phyloP scores from a whole-genome alignment of 2,888 invertebrate genomes.

The Venustoraphidia nigricollis region DNA sequence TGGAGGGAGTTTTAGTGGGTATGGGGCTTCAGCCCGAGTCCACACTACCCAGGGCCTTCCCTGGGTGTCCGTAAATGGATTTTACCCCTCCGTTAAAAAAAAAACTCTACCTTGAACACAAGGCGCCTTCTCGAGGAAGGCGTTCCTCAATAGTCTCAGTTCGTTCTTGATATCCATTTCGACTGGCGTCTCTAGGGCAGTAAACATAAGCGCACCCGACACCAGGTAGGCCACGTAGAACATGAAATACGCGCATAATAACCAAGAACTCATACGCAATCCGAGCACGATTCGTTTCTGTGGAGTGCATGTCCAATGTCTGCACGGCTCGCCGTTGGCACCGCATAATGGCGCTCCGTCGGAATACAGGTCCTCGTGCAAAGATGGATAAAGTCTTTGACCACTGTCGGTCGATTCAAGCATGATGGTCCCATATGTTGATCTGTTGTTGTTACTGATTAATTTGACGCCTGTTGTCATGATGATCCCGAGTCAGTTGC shows the following conservation, averaged over 20 bases:
- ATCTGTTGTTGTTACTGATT: no score
- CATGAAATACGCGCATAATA: slow-evolving; percentile 36
- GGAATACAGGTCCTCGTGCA: neutral
- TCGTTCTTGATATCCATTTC: slow-evolving; percentile 38
- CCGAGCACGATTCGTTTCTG: slow-evolving; percentile 22
- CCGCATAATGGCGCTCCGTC: neutral
- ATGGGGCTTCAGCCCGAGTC: no score
- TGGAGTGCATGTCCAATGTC: neutral
- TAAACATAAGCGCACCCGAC: slow-evolving; percentile 51
- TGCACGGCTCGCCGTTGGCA: neutral
- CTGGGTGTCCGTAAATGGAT: no score
- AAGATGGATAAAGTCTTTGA: no score
- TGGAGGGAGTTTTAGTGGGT: no score
- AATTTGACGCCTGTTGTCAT: no score
- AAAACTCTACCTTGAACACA: slow-evolving; percentile 43
- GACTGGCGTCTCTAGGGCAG: slow-evolving; percentile 44
- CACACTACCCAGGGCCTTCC: no score
- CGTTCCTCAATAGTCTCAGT: slow-evolving; percentile 33
- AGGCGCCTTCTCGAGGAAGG: slow-evolving; percentile 41
- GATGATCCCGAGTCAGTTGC: no score
- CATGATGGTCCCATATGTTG: no score
- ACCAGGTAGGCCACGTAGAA: slow-evolving; percentile 46
- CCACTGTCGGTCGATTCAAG: no score
- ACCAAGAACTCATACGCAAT: slow-evolving; percentile 34
- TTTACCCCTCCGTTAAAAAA: no score